phyloP scores from a whole-genome alignment of 2,797 vertebrate species.

The Dryobates pubescens region DNA sequence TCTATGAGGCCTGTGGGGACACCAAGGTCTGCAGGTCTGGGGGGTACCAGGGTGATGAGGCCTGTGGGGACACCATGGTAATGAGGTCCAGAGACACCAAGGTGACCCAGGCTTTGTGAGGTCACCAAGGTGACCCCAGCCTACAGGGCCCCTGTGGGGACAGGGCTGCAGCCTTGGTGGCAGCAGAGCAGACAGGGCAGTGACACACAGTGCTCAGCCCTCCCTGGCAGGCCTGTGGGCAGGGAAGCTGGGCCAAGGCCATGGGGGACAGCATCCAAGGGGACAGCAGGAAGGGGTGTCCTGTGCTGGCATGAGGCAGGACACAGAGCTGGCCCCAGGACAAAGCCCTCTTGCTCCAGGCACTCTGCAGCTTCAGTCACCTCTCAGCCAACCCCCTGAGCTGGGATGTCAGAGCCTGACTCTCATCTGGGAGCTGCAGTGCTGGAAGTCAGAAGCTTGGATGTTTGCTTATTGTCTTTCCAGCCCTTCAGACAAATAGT shows the following conservation, averaged over 20 bases:
- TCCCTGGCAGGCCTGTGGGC: rapidly evolving
- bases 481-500: neutral
- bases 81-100: neutral
- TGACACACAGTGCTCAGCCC: rapidly evolving
- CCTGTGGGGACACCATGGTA: neutral
- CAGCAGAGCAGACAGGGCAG: neutral
- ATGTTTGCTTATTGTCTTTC: neutral
- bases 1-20: neutral
- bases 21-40: no score
- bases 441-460: neutral
- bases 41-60: neutral
- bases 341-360: rapidly evolving
- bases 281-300: neutral
- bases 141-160: neutral
- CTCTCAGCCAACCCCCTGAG: neutral
- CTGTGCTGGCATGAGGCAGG: rapidly evolving
- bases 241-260: neutral
- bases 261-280: rapidly evolving
- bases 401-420: neutral
- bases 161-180: neutral
- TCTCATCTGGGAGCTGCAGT: neutral
- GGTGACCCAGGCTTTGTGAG: neutral
- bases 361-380: rapidly evolving
- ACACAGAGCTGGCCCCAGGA: neutral
- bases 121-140: neutral